A percentile compares a stretch with the other conserved stretches of the same genome.
These are phyloP conservation scores for Heterotilapia buettikoferi DNA, from an alignment of 2,113 vertebrate species.

Conservation along the genomic window DNA sequence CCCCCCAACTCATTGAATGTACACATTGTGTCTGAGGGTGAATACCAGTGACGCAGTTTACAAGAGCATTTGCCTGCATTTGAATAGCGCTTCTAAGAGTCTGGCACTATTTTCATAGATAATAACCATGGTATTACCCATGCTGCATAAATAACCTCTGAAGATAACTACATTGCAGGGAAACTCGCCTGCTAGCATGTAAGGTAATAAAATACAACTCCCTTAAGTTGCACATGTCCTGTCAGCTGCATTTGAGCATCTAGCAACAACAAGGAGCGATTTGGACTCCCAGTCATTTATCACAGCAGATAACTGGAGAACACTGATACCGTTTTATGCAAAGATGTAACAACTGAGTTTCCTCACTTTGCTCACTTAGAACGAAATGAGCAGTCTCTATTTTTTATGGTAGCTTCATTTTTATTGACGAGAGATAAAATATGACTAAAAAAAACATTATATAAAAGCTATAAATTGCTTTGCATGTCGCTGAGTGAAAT, in stretches of 20 bases:
- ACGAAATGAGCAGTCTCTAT: not conserved
- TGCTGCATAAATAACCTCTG: not conserved
- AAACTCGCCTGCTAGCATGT: not conserved
- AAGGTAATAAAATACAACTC: not conserved
- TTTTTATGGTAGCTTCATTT: not conserved
- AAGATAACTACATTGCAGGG: not conserved
- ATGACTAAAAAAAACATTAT: not conserved
- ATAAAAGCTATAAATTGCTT: not conserved
- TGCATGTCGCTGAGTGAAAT: not conserved
- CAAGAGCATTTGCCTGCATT: not conserved
- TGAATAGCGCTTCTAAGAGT: not conserved
- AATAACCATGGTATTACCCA: not conserved
- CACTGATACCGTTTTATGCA: not conserved
- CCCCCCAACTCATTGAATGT: not conserved
- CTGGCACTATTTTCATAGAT: conserved; percentile 16
- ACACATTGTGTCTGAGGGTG: not conserved
- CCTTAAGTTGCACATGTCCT: conserved; percentile 17
- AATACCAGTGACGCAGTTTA: not conserved
- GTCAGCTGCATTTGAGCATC: not conserved
- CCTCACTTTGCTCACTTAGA: not conserved
- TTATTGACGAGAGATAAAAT: not conserved
- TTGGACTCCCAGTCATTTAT: not conserved
- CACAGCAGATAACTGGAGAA: not conserved
- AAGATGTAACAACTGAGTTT: not conserved
- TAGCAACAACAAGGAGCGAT: not conserved